These are phyloP conservation scores for Melipona beecheii DNA, from an alignment of 2,888 invertebrate genomes.

Conservation along the genomic window DNA sequence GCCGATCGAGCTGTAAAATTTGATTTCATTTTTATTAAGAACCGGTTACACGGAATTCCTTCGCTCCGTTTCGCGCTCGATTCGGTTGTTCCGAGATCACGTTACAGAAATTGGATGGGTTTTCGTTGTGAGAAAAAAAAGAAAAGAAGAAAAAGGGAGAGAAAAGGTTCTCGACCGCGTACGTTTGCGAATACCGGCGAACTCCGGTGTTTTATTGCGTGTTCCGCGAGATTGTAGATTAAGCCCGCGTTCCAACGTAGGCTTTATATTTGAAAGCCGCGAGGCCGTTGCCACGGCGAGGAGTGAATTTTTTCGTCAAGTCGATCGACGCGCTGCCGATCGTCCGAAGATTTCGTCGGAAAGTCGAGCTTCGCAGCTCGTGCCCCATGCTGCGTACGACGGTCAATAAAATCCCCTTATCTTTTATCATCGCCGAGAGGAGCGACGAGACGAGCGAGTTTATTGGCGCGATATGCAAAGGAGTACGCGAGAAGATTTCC, in stretches of 20 bases:
- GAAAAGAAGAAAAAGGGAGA: no score
- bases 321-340: slow-evolving; percentile 11
- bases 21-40: slow-evolving; percentile 18
- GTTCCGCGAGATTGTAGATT: neutral
- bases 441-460: slow-evolving; percentile 46
- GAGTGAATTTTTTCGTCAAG: neutral
- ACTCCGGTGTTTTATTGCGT: neutral
- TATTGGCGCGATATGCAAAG: slow-evolving; percentile 56
- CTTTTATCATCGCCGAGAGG: slow-evolving; percentile 37
- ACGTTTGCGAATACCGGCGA: no score
- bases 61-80: neutral
- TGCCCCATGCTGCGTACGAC: slow-evolving; percentile 22
- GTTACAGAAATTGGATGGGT: neutral
- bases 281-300: no score
- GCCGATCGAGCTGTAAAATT: neutral
- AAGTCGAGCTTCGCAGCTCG: slow-evolving; percentile 36
- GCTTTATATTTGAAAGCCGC: neutral
- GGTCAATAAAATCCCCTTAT: slow-evolving; percentile 54
- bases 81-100: slow-evolving; percentile 3
- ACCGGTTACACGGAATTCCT: slow-evolving; percentile 7
- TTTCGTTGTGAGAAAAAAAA: neutral
- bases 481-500: slow-evolving; percentile 30
- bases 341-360: slow-evolving; percentile 27
- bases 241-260: neutral
- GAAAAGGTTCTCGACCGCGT: neutral